Evolutionary conservation across 2,888 invertebrate genomes (phyloP).

Genomic region (Fragum whitleyi): DNA sequence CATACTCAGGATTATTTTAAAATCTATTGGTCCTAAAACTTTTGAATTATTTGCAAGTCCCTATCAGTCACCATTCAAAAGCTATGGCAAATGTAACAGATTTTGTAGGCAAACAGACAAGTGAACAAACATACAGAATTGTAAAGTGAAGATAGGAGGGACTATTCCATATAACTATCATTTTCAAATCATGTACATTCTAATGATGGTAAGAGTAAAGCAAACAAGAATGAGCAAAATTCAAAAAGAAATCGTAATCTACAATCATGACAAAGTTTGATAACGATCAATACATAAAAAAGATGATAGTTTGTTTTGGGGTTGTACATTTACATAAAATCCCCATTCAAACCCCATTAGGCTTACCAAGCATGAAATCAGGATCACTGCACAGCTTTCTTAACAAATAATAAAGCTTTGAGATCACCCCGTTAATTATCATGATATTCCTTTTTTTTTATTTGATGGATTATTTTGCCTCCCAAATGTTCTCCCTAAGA

Average conservation of each 20-base stretch:
- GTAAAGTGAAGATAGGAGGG: no score
- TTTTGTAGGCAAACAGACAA: no score
- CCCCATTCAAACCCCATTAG: slow-evolving; percentile 59
- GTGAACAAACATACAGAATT: no score
- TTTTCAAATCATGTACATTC: no score
- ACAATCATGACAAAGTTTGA: slow-evolving; percentile 24
- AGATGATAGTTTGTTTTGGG: slow-evolving; percentile 44
- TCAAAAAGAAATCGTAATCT: slow-evolving; percentile 2
- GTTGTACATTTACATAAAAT: slow-evolving; percentile 64
- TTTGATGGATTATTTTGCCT: not conserved
- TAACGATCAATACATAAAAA: slow-evolving; percentile 30
- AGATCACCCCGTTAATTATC: slow-evolving; percentile 39
- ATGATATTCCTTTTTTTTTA: not conserved
- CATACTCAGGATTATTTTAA: no score
- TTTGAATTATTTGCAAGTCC: no score
- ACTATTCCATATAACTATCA: no score
- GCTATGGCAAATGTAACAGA: no score
- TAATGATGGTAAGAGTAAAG: not conserved
- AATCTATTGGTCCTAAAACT: no score
- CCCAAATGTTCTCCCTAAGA: no score
- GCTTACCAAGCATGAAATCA: slow-evolving; percentile 56
- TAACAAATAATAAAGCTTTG: slow-evolving; percentile 53
- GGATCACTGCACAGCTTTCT: slow-evolving; percentile 49
- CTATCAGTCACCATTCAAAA: no score
- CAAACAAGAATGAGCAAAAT: not conserved